Conservation (phyloP, 2,113 vertebrate genomes). For the Tympanuchus pallidicinctus region DNA sequence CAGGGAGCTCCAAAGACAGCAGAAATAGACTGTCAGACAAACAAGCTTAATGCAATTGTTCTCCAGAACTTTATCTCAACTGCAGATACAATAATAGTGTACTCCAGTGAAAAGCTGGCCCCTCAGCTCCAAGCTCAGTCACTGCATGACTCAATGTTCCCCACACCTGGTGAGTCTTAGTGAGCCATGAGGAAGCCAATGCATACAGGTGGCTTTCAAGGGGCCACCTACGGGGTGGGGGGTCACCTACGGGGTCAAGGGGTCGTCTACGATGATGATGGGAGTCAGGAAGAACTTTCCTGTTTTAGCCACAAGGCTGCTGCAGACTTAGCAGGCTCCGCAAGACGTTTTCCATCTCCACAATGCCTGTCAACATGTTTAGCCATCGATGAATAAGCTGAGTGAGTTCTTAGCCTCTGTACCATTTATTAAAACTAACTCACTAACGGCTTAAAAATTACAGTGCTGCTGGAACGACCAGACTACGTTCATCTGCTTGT, state of each 20-base stretch:
- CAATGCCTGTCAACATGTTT: not conserved
- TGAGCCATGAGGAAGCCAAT: accelerated
- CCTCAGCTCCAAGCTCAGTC: not conserved
- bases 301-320: not conserved
- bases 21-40: not conserved
- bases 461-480: not conserved
- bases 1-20: not conserved
- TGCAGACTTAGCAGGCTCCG: not conserved
- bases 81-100: not conserved
- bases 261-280: not conserved
- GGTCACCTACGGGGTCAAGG: no score
- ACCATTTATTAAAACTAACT: not conserved
- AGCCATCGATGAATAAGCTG: not conserved
- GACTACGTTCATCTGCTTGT: not conserved
- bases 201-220: not conserved
- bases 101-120: not conserved
- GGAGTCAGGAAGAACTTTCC: not conserved
- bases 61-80: not conserved
- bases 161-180: accelerated
- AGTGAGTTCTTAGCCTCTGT: not conserved
- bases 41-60: not conserved
- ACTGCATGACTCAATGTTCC: accelerated
- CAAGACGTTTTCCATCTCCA: not conserved
- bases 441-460: not conserved
- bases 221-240: no score